These are phyloP conservation scores for Meloe dianella DNA, from an alignment of 2,888 invertebrate genomes.

Conservation along the genomic window DNA sequence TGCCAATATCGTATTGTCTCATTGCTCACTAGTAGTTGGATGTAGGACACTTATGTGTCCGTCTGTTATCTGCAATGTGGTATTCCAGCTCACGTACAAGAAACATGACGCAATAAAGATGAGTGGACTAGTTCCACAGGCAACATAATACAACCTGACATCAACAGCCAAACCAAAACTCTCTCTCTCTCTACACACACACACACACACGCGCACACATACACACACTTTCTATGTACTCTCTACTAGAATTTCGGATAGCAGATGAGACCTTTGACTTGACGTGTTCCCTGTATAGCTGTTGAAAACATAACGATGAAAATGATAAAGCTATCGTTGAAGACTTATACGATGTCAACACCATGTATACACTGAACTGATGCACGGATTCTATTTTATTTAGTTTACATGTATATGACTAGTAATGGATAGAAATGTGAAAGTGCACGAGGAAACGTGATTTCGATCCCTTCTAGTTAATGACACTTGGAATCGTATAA, in stretches of 20 bases:
- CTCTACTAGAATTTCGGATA: constrained; percentile 22
- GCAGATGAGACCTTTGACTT: constrained; percentile 30
- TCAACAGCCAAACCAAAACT: constrained; percentile 31
- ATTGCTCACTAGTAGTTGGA: constrained; percentile 45
- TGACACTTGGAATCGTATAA: background rate
- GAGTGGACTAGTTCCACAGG: constrained; percentile 45
- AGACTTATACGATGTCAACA: background rate
- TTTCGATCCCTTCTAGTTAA: background rate
- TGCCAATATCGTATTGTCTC: constrained; percentile 36
- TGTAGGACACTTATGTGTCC: constrained; percentile 42
- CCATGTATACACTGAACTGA: background rate
- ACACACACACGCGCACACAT: too few species aligned
- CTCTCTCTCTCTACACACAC: background rate
- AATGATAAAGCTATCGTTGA: background rate
- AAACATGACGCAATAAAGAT: constrained; percentile 55
- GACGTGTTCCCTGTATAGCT: background rate
- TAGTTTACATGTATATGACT: background rate
- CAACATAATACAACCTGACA: constrained; percentile 36
- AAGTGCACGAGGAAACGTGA: background rate
- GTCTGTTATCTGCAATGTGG: constrained; percentile 46
- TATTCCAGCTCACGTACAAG: constrained; percentile 50
- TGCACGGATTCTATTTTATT: background rate
- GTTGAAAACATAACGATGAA: background rate
- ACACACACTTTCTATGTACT: too few species aligned
- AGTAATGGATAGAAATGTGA: background rate